These are phyloP conservation scores for Morinoia aosen DNA, from an alignment of 2,888 invertebrate species.

Conservation along the genomic window DNA sequence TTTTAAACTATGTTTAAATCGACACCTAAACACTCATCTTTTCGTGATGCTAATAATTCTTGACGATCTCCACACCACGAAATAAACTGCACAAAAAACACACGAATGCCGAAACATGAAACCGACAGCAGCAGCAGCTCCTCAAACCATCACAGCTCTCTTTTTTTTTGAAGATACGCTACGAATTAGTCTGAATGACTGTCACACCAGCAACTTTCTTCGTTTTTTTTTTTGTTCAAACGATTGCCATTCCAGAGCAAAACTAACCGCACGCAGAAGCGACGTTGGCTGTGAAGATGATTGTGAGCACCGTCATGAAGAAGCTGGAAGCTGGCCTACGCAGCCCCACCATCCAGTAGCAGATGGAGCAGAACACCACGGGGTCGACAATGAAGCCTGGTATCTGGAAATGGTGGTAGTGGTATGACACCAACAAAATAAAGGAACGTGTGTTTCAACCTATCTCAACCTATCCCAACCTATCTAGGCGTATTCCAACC, in stretches of 20 bases:
- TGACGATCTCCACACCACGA: not conserved
- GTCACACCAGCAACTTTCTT: not conserved
- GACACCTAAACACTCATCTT: not conserved
- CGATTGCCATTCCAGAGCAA: not conserved
- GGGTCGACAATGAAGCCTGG: constrained; percentile 90
- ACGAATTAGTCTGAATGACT: not conserved
- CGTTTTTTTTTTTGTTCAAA: not conserved
- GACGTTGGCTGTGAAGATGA: constrained; percentile 86
- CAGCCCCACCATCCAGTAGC: constrained; percentile 90
- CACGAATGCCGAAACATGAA: not conserved
- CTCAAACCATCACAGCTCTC: not conserved
- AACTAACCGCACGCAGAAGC: constrained; percentile 86
- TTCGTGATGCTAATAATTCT: not conserved
- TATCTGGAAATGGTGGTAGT: constrained; percentile 75
- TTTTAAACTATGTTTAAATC: not conserved
- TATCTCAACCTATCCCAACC: no score
- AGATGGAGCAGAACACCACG: constrained; percentile 83
- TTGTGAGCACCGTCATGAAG: constrained; percentile 78
- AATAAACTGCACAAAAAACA: not conserved
- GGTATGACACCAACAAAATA: not conserved
- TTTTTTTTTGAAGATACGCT: not conserved
- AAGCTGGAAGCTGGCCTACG: constrained; percentile 80
- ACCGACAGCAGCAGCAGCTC: no score
- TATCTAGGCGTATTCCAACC: no score
- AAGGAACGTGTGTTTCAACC: not conserved